These are phyloP conservation scores for Atherinomorus stipes DNA, from an alignment of 2,113 vertebrate species.

Conservation along the genomic window DNA sequence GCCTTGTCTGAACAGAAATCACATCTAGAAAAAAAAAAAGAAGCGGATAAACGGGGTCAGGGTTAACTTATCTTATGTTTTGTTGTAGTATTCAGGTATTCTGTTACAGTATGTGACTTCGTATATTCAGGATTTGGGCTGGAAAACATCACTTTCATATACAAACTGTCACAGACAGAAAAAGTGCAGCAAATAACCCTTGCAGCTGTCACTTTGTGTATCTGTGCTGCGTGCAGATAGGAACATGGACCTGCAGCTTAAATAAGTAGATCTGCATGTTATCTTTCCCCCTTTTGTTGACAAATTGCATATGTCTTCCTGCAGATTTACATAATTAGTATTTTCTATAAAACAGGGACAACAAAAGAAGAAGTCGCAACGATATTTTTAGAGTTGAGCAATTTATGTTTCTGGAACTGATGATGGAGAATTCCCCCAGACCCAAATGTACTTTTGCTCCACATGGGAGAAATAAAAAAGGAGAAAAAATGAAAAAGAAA, in stretches of 20 bases:
- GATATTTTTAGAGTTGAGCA: constrained; percentile 11
- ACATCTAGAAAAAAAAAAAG: constrained; percentile 66
- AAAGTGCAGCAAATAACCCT: not conserved
- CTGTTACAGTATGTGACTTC: not conserved
- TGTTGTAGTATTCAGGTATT: constrained; percentile 28
- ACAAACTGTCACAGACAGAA: not conserved
- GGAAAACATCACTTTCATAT: constrained; percentile 5
- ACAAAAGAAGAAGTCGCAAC: constrained; percentile 21
- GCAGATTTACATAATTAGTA: not conserved
- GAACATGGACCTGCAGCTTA: not conserved
- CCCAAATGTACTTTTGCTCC: constrained; percentile 49
- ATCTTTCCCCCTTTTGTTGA: not conserved
- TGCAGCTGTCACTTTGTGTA: not conserved
- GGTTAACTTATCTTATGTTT: constrained; percentile 24
- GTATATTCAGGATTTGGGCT: not conserved
- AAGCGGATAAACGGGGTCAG: constrained; percentile 32
- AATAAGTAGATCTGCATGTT: not conserved
- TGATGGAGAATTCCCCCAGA: constrained; percentile 55
- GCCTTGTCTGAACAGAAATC: constrained; percentile 59
- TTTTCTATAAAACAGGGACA: constrained; percentile 19
- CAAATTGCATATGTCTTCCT: not conserved
- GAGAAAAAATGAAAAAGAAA: constrained; percentile 7
- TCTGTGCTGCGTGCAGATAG: constrained; percentile 4
- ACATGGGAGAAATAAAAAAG: constrained; percentile 57
- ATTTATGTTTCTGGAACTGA: constrained; percentile 58